These are phyloP conservation scores for Miltochrista miniata DNA, from an alignment of 2,888 invertebrate genomes.

Conservation along the genomic window DNA sequence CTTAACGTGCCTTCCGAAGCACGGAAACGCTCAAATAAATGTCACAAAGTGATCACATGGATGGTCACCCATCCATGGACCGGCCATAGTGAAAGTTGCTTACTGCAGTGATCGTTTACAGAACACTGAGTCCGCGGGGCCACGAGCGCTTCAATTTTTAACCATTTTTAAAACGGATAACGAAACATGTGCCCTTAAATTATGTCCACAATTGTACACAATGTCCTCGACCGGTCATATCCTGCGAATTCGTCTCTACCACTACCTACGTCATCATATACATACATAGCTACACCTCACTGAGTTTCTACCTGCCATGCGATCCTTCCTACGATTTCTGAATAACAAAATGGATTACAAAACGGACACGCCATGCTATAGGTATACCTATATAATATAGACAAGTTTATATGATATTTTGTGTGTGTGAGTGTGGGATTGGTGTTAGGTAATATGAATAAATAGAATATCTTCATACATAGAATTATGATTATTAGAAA, in stretches of 20 bases:
- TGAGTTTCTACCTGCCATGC: constrained; percentile 44
- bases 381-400: constrained; percentile 10
- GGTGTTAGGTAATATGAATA: too few relatives aligned
- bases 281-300: constrained; percentile 13
- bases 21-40: too few relatives aligned
- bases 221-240: constrained; percentile 18
- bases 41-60: too few relatives aligned
- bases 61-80: too few relatives aligned
- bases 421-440: not conserved
- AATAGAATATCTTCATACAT: too few relatives aligned
- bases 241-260: constrained; percentile 29
- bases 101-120: too few relatives aligned
- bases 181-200: not conserved
- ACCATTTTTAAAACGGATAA: not conserved
- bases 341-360: constrained; percentile 52
- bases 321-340: constrained; percentile 40
- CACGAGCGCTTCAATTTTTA: too few relatives aligned
- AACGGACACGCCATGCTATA: constrained; percentile 34
- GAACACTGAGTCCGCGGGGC: too few relatives aligned
- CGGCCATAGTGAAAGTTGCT: too few relatives aligned
- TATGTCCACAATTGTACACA: constrained; percentile 21
- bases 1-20: too few relatives aligned
- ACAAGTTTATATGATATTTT: not conserved
- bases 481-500: not conserved
- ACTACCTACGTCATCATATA: constrained; percentile 28